A percentile compares a stretch with the other conserved stretches of the same genome.
phyloP scores from a whole-genome alignment of 2,888 invertebrate genomes.

The Tanytarsus gracilentus region DNA sequence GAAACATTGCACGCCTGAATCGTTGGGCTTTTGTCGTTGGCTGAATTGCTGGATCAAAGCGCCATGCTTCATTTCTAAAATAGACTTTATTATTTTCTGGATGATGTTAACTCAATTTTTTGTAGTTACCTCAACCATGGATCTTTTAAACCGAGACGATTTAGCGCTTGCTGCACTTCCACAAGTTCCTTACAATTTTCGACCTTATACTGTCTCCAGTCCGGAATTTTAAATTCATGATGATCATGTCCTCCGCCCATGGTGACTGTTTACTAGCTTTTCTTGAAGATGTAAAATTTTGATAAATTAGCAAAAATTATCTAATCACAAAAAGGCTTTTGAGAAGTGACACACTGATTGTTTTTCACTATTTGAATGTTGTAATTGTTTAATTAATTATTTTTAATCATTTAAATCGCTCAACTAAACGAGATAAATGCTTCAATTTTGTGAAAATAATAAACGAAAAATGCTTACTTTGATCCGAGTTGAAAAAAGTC shows the following conservation, averaged over 20 bases:
- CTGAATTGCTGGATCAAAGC: slow-evolving; percentile 57
- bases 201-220: slow-evolving; percentile 61
- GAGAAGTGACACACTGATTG: too few relatives aligned
- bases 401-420: too few relatives aligned
- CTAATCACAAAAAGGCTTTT: too few relatives aligned
- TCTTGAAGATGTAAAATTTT: too few relatives aligned
- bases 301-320: too few relatives aligned
- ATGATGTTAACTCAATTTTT: not conserved
- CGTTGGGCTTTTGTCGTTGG: slow-evolving; percentile 43
- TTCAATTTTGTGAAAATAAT: too few relatives aligned
- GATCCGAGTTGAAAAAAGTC: too few relatives aligned
- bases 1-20: slow-evolving; percentile 45
- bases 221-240: slow-evolving; percentile 58
- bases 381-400: too few relatives aligned
- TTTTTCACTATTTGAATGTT: too few relatives aligned
- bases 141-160: slow-evolving; percentile 63
- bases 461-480: too few relatives aligned
- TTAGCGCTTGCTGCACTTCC: slow-evolving; percentile 55
- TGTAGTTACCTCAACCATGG: slow-evolving; percentile 69
- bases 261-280: not conserved
- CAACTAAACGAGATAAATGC: too few relatives aligned
- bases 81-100: not conserved
- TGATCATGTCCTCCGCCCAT: slow-evolving; percentile 50
- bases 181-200: slow-evolving; percentile 59
- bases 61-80: slow-evolving; percentile 74